These are phyloP conservation scores for Danio aesculapii DNA, from an alignment of 2,797 vertebrate species.

Conservation along the genomic window DNA sequence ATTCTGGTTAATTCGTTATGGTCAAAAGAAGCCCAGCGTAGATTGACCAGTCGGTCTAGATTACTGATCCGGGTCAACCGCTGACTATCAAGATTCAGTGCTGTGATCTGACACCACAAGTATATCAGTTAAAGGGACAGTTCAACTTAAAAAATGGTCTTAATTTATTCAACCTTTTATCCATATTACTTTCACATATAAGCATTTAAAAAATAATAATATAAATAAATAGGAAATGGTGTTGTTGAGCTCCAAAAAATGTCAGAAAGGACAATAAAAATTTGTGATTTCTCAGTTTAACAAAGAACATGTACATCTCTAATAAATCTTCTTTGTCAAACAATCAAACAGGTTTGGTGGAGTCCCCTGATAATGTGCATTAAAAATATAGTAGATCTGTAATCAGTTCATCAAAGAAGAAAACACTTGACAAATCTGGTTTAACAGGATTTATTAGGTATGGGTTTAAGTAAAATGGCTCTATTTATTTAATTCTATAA, in stretches of 20 bases:
- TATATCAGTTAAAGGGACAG: neutral
- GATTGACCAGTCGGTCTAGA: conserved; percentile 83
- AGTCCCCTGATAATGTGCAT: too few species aligned
- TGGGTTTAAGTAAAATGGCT: too few species aligned
- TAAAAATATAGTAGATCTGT: too few species aligned
- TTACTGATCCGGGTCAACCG: conserved; percentile 82
- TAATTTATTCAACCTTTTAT: neutral
- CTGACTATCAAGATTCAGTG: conserved; percentile 85
- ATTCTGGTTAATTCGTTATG: conserved; percentile 85
- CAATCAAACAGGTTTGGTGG: neutral
- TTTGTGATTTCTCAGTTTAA: too few species aligned
- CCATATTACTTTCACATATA: neutral
- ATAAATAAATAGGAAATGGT: neutral
- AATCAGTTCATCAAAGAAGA: too few species aligned
- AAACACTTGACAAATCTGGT: too few species aligned
- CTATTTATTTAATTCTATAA: too few species aligned
- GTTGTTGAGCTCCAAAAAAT: neutral
- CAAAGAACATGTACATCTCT: neutral
- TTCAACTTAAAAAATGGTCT: neutral
- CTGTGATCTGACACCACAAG: conserved; percentile 78
- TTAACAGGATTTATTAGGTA: too few species aligned
- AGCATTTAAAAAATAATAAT: neutral
- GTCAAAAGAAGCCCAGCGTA: conserved; percentile 88
- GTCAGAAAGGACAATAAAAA: too few species aligned
- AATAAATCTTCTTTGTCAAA: neutral